Conservation (phyloP, 2,888 invertebrate genomes). For the Anarsia innoxiella region DNA sequence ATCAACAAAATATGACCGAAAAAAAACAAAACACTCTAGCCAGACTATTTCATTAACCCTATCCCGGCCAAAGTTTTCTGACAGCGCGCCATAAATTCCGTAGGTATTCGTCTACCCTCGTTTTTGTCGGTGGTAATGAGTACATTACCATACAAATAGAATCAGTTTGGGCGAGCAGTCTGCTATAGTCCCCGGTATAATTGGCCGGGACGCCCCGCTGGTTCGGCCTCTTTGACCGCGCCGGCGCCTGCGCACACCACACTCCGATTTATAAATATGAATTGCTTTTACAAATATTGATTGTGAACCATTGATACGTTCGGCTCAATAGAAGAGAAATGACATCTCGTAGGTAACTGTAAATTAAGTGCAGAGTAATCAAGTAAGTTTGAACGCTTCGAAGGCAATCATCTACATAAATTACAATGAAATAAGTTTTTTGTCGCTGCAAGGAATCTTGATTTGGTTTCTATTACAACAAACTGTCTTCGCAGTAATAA, state of each 20-base stretch:
- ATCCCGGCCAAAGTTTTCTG: slow-evolving; percentile 26
- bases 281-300: slow-evolving; percentile 54
- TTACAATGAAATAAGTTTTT: too few relatives aligned
- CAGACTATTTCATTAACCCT: slow-evolving; percentile 28
- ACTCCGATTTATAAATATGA: slow-evolving; percentile 31
- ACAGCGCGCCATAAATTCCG: slow-evolving; percentile 38
- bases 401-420: too few relatives aligned
- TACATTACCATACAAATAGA: slow-evolving; percentile 72
- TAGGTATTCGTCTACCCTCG: slow-evolving; percentile 38
- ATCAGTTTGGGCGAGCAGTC: slow-evolving; percentile 41
- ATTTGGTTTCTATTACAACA: too few relatives aligned
- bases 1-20: slow-evolving; percentile 4
- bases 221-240: slow-evolving; percentile 45
- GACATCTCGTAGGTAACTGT: slow-evolving; percentile 4
- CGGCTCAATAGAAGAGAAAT: slow-evolving; percentile 6
- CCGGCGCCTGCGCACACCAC: slow-evolving; percentile 25
- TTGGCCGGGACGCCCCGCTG: slow-evolving; percentile 67
- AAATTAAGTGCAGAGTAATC: slow-evolving; percentile 2
- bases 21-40: slow-evolving; percentile 4
- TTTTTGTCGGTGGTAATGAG: slow-evolving; percentile 68
- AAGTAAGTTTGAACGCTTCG: too few relatives aligned
- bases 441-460: too few relatives aligned
- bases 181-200: slow-evolving; percentile 46
- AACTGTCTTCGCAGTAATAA: too few relatives aligned
- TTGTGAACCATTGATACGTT: slow-evolving; percentile 20